Conservation (phyloP, 2,113 vertebrate species). For the Poeciliopsis prolifica region DNA sequence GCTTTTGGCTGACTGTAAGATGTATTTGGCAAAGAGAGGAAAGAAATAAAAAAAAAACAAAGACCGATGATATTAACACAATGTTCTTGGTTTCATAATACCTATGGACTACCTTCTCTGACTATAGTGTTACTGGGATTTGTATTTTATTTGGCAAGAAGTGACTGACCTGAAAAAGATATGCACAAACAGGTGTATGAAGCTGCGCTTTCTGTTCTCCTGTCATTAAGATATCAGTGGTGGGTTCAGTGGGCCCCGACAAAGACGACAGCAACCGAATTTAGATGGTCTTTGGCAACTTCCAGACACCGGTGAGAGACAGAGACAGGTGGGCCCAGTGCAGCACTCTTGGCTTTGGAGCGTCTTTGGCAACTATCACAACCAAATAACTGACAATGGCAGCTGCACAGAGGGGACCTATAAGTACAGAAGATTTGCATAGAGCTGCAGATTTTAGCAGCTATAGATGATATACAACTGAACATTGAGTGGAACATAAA, state of each 20-base stretch:
- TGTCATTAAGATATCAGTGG: slow-evolving; percentile 55
- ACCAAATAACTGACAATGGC: slow-evolving; percentile 64
- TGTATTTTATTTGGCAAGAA: slow-evolving; percentile 60
- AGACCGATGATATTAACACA: slow-evolving; percentile 54
- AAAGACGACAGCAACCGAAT: slow-evolving; percentile 39
- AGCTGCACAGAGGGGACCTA: slow-evolving; percentile 50
- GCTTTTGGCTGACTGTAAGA: slow-evolving; percentile 37
- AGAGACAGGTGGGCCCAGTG: slow-evolving; percentile 66
- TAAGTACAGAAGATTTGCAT: slow-evolving; percentile 30
- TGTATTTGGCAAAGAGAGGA: slow-evolving; percentile 51
- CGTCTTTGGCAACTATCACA: slow-evolving; percentile 59
- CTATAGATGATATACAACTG: slow-evolving; percentile 10
- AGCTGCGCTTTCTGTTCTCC: slow-evolving; percentile 39
- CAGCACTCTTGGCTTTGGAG: slow-evolving; percentile 49
- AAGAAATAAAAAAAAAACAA: slow-evolving; percentile 9
- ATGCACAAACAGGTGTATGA: slow-evolving; percentile 55
- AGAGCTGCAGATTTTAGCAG: slow-evolving; percentile 28
- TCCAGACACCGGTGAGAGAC: slow-evolving; percentile 57
- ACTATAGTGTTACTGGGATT: slow-evolving; percentile 30
- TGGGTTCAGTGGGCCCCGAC: slow-evolving; percentile 28
- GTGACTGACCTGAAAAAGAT: slow-evolving; percentile 30
- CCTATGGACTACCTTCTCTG: slow-evolving; percentile 27
- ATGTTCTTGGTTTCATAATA: slow-evolving; percentile 45
- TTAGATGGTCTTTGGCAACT: slow-evolving; percentile 66
- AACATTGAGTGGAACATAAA: neutral